A percentile compares a stretch with the other conserved stretches of the same genome.
phyloP scores from a whole-genome alignment of 2,888 invertebrate species.

The Mechanitis messenoides region DNA sequence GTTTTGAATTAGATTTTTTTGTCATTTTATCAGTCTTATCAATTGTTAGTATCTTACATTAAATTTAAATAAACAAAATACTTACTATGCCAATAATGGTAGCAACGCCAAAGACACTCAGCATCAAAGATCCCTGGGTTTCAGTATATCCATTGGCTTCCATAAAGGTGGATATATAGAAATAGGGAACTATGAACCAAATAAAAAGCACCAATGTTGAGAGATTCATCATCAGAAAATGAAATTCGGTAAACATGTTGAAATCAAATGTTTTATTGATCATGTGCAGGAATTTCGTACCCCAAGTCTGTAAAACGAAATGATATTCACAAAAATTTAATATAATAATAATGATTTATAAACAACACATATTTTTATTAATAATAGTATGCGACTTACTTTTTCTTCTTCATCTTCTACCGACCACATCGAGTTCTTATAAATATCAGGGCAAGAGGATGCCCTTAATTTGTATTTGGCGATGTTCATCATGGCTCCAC shows the following conservation, averaged over 20 bases:
- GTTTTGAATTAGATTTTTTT: too few relatives aligned
- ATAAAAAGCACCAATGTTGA: conserved; percentile 94
- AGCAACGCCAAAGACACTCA: conserved; percentile 91
- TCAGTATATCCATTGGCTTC: conserved; percentile 78
- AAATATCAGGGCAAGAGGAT: conserved; percentile 95
- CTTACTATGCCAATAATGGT: conserved; percentile 93
- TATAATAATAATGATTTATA: too few relatives aligned
- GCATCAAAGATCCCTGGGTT: conserved; percentile 83
- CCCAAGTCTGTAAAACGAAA: conserved; percentile 80
- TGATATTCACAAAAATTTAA: too few relatives aligned
- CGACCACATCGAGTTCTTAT: conserved; percentile 90
- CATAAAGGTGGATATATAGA: conserved; percentile 92
- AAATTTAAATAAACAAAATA: conserved; percentile 25
- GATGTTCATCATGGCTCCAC: conserved; percentile 90
- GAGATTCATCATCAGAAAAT: conserved; percentile 88
- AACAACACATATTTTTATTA: too few relatives aligned
- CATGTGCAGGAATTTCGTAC: conserved; percentile 79
- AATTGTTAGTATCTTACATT: not conserved
- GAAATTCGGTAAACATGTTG: conserved; percentile 87
- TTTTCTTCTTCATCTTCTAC: conserved; percentile 83
- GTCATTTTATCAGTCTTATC: too few relatives aligned
- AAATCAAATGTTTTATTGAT: conserved; percentile 87
- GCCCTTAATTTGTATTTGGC: conserved; percentile 89
- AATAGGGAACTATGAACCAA: conserved; percentile 97
- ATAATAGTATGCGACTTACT: conserved; percentile 32